Conservation (phyloP, 1,140 invertebrate genomes). For the Drosophila subpulchrella region DNA sequence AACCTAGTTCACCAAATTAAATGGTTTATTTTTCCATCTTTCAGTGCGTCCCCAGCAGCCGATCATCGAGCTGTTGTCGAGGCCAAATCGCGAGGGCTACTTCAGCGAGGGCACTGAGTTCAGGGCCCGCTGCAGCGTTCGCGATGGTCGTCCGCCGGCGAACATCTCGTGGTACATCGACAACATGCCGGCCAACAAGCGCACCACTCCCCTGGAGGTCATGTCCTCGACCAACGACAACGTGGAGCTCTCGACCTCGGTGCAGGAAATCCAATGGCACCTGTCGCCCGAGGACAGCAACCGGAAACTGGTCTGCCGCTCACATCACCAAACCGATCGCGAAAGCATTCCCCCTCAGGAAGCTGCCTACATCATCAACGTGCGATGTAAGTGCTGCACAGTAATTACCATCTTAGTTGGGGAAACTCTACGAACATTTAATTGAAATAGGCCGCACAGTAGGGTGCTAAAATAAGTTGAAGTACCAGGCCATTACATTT, state of each 20-base stretch:
- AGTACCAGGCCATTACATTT: too few species aligned
- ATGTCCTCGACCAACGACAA: constrained; percentile 84
- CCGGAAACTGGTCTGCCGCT: constrained; percentile 87
- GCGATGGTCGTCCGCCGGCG: constrained; percentile 89
- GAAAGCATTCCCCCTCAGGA: constrained; percentile 75
- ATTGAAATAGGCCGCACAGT: too few species aligned
- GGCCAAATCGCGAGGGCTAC: constrained; percentile 79
- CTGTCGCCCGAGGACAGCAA: constrained; percentile 88
- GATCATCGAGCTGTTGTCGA: constrained; percentile 86
- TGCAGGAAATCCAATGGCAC: constrained; percentile 87
- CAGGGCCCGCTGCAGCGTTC: constrained; percentile 88
- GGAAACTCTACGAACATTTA: too few species aligned
- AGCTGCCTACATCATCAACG: constrained; percentile 63
- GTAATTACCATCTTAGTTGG: background rate
- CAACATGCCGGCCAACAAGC: constrained; percentile 87
- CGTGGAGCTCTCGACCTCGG: constrained; percentile 85
- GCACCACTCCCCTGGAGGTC: constrained; percentile 85
- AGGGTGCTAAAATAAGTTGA: too few species aligned
- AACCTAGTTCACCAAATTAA: background rate
- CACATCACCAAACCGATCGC: constrained; percentile 86
- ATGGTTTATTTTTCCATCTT: background rate
- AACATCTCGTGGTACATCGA: constrained; percentile 89
- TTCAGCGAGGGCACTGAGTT: constrained; percentile 88
- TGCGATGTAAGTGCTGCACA: constrained; percentile 66
- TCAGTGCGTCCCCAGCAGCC: constrained; percentile 87